phyloP scores from a whole-genome alignment of 2,888 invertebrate species.

The Eristalis intricaria region DNA sequence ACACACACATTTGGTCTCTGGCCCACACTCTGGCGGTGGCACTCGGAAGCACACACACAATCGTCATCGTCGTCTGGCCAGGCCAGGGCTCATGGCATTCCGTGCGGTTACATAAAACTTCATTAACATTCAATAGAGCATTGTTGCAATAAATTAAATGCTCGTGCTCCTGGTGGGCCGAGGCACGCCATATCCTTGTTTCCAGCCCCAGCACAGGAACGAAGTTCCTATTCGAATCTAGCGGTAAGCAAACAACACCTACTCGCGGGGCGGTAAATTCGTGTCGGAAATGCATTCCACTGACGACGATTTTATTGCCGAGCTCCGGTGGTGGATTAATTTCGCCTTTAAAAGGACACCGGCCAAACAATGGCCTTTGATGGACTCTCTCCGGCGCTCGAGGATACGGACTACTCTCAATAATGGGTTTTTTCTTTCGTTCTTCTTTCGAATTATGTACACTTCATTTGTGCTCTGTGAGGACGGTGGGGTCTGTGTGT shows the following conservation, averaged over 20 bases:
- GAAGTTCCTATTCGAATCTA: background rate
- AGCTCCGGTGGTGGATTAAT: slow-evolving; percentile 20
- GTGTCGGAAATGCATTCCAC: slow-evolving; percentile 37
- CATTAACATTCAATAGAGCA: slow-evolving; percentile 49
- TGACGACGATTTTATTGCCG: slow-evolving; percentile 7
- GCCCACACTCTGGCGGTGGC: slow-evolving; percentile 3
- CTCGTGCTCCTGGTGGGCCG: background rate
- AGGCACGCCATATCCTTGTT: slow-evolving; percentile 1
- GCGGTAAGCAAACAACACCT: background rate
- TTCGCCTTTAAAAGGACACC: slow-evolving; percentile 23
- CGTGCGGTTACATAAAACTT: slow-evolving; percentile 42
- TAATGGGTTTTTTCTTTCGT: background rate
- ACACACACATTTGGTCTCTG: background rate
- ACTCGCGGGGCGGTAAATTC: background rate
- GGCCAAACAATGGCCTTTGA: background rate
- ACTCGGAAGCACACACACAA: too few relatives aligned
- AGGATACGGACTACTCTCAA: background rate
- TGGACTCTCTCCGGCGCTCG: slow-evolving; percentile 1
- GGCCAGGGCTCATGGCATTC: slow-evolving; percentile 5
- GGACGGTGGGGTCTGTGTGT: background rate
- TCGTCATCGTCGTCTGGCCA: background rate
- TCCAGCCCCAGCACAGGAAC: background rate
- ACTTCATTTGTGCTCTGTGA: slow-evolving; percentile 16
- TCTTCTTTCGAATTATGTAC: slow-evolving; percentile 28
- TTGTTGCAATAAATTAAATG: slow-evolving; percentile 46